These are phyloP conservation scores for Tichodroma muraria DNA, from an alignment of 2,113 vertebrate genomes.

Conservation along the genomic window DNA sequence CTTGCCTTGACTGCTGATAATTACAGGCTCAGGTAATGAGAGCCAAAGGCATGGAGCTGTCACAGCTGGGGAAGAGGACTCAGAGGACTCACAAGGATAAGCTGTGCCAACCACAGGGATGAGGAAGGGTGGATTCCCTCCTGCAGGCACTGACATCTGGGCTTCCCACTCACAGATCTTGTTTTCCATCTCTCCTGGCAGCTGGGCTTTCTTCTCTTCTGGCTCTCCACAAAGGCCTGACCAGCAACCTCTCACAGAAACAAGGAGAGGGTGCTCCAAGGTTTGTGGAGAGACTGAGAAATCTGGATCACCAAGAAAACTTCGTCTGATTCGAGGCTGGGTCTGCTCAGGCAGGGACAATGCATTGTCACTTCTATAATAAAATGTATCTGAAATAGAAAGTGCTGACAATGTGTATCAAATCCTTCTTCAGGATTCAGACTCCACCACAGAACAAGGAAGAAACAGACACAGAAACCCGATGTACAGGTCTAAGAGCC, in stretches of 20 bases:
- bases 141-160: fast-evolving
- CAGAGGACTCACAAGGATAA: neutral
- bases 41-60: neutral
- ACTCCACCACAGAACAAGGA: neutral
- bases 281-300: neutral
- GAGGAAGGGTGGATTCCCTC: neutral
- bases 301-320: neutral
- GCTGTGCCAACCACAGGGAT: neutral
- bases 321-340: neutral
- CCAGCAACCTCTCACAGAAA: neutral
- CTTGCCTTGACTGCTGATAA: neutral
- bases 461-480: neutral
- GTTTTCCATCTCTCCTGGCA: neutral
- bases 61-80: neutral
- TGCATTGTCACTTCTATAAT: neutral
- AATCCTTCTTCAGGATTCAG: neutral
- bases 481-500: neutral
- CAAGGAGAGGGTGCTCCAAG: neutral
- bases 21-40: neutral
- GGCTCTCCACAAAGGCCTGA: neutral
- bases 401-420: neutral
- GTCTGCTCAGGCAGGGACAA: neutral
- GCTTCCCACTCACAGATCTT: neutral
- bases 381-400: neutral
- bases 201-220: neutral